phyloP scores from a whole-genome alignment of 1,140 invertebrate genomes.

The Lepidurus packardi region DNA sequence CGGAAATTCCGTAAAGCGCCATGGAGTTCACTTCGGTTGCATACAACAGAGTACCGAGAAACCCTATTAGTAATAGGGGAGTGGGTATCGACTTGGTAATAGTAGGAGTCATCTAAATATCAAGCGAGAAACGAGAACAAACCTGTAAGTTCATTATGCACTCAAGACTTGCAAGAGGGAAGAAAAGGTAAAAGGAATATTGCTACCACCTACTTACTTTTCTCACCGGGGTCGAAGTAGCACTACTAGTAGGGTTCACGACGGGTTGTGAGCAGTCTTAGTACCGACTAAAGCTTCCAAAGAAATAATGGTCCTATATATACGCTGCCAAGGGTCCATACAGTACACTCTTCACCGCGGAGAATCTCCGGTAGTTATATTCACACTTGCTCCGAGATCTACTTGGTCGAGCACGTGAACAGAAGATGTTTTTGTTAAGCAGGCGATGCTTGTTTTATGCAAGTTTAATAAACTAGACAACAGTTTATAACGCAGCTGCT shows the following conservation, averaged over 20 bases:
- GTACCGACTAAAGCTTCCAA: constrained; percentile 17
- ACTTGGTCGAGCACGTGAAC: too few species aligned
- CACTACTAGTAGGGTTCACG: constrained; percentile 1
- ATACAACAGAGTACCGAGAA: not conserved
- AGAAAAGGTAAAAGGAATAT: not conserved
- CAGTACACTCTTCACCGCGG: not conserved
- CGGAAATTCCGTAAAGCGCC: not conserved
- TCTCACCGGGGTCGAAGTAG: not conserved
- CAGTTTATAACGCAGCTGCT: too few species aligned
- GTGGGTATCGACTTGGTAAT: not conserved
- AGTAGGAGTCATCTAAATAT: not conserved
- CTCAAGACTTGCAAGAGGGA: not conserved
- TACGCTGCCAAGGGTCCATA: not conserved
- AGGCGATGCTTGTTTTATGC: too few species aligned
- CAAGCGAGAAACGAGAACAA: not conserved
- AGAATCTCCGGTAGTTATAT: too few species aligned
- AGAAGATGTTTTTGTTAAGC: too few species aligned
- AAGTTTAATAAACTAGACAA: too few species aligned
- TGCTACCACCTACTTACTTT: not conserved
- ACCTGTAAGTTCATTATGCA: not conserved
- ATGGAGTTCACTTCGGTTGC: not conserved
- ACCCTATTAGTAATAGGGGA: not conserved
- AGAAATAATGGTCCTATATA: constrained; percentile 6
- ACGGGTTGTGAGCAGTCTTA: constrained; percentile 5
- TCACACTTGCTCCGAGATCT: too few species aligned